phyloP scores from a whole-genome alignment of 35 echinoderm and acorn worm species.

The Apostichopus californicus region DNA sequence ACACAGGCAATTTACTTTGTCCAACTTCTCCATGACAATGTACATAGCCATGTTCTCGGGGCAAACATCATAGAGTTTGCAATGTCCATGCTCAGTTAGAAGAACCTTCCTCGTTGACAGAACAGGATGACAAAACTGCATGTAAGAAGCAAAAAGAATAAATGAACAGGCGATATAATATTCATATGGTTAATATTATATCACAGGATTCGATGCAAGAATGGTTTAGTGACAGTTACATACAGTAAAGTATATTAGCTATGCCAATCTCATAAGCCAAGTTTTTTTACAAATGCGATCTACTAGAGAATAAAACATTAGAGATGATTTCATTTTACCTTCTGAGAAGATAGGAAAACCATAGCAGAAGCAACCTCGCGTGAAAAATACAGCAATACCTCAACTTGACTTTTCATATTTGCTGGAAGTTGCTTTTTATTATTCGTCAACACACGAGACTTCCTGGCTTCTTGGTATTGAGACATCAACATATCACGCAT shows the following conservation, averaged over 20 bases:
- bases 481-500: neutral
- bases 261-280: no score
- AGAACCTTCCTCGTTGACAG: slow-evolving; percentile 4
- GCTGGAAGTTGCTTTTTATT: neutral
- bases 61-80: neutral
- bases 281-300: neutral
- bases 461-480: neutral
- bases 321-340: neutral
- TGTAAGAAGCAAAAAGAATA: neutral
- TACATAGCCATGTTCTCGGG: neutral
- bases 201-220: neutral
- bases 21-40: neutral
- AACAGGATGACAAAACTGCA: slow-evolving; percentile 2
- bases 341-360: neutral
- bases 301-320: no score
- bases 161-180: neutral
- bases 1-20: neutral
- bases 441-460: neutral
- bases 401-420: neutral
- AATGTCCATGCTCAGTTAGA: neutral
- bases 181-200: neutral
- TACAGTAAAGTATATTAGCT: neutral
- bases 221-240: no score
- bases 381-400: neutral
- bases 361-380: neutral